These are phyloP conservation scores for Aphidius ervi DNA, from an alignment of 1,140 invertebrate genomes.

Conservation along the genomic window DNA sequence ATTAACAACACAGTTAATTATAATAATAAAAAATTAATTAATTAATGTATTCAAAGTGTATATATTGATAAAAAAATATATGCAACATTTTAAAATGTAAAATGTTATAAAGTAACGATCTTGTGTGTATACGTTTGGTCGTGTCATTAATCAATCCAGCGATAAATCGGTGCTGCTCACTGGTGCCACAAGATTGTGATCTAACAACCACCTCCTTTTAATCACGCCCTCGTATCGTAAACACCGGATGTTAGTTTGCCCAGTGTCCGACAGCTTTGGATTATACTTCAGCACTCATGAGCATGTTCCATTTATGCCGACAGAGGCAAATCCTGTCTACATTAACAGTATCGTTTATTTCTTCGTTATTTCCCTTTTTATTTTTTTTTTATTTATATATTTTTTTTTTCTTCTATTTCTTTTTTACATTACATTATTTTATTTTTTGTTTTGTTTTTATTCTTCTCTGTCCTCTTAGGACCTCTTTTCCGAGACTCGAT, in stretches of 20 bases:
- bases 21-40: too few relatives aligned
- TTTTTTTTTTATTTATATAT: too few relatives aligned
- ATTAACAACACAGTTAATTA: too few relatives aligned
- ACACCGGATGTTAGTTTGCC: slow-evolving; percentile 13
- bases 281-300: background rate
- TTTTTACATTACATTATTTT: background rate
- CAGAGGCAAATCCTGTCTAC: too few relatives aligned
- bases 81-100: background rate
- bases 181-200: slow-evolving; percentile 14
- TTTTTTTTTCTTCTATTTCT: background rate
- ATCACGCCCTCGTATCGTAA: slow-evolving; percentile 20
- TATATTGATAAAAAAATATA: too few relatives aligned
- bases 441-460: background rate
- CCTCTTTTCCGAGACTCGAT: background rate
- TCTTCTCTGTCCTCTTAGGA: background rate
- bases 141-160: slow-evolving; percentile 10
- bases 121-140: background rate
- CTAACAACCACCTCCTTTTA: slow-evolving; percentile 20
- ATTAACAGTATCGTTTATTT: too few relatives aligned
- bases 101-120: background rate
- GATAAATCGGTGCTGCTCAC: slow-evolving; percentile 1
- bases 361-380: too few relatives aligned
- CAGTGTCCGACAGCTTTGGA: slow-evolving; percentile 9
- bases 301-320: slow-evolving; percentile 4
- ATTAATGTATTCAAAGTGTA: too few relatives aligned